phyloP scores from a whole-genome alignment of 2,797 vertebrate species.

The Gobionotothen gibberifrons region DNA sequence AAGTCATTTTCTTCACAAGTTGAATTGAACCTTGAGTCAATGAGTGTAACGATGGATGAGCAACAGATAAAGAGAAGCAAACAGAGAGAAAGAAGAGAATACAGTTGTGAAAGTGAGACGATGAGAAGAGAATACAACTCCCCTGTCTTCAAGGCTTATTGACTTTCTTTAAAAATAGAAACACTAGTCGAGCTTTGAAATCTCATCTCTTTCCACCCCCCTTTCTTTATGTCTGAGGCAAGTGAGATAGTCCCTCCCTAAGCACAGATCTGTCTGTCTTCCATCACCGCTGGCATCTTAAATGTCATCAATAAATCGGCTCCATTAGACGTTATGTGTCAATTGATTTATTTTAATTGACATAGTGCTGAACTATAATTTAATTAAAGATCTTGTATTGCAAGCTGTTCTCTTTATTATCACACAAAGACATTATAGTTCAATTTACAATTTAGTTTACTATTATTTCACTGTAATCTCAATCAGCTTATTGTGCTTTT shows the following conservation, averaged over 20 bases:
- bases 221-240: not conserved
- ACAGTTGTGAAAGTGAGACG: slow-evolving; percentile 19
- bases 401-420: not conserved
- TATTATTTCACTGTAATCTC: not conserved
- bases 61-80: slow-evolving; percentile 21
- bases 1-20: not conserved
- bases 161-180: slow-evolving; percentile 66
- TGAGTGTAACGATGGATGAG: slow-evolving; percentile 17
- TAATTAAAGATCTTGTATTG: not conserved
- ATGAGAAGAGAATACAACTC: not conserved
- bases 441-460: not conserved
- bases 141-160: slow-evolving; percentile 35
- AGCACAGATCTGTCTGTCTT: not conserved
- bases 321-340: not conserved
- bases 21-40: not conserved
- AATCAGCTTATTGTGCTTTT: too few species aligned
- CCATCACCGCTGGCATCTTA: not conserved
- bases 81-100: slow-evolving; percentile 26
- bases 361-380: not conserved
- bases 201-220: slow-evolving; percentile 13
- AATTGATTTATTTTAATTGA: not conserved
- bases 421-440: not conserved
- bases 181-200: slow-evolving; percentile 32
- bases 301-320: not conserved
- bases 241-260: not conserved